phyloP scores from a whole-genome alignment of 2,888 invertebrate species.

The Tetramorium bicarinatum region DNA sequence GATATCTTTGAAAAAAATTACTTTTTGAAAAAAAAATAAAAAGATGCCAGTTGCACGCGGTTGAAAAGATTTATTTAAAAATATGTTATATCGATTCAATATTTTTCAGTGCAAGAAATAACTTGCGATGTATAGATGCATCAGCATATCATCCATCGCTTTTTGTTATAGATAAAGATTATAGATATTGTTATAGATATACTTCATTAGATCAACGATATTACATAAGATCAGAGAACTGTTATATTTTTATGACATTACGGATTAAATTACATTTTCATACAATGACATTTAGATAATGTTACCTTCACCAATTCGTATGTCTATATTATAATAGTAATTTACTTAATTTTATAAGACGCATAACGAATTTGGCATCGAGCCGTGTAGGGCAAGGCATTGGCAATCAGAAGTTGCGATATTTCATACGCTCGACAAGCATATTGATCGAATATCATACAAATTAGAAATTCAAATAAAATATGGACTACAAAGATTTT shows the following conservation, averaged over 20 bases:
- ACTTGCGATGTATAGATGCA: neutral
- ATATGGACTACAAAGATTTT: slow-evolving; percentile 20
- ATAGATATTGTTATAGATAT: too few relatives aligned
- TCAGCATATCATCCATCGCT: neutral
- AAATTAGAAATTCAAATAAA: slow-evolving; percentile 23
- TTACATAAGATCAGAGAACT: neutral
- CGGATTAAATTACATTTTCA: slow-evolving; percentile 17
- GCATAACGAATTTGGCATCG: slow-evolving; percentile 4
- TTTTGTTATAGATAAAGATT: neutral
- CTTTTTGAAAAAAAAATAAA: neutral
- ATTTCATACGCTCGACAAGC: slow-evolving; percentile 1
- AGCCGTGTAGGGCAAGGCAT: slow-evolving; percentile 1
- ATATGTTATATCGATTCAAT: neutral
- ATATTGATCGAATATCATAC: neutral
- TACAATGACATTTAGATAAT: slow-evolving; percentile 27
- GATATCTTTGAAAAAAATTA: neutral
- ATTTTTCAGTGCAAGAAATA: neutral
- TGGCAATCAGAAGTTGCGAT: neutral
- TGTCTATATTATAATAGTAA: neutral
- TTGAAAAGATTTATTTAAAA: neutral
- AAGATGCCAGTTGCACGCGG: neutral
- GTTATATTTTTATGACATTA: slow-evolving; percentile 6
- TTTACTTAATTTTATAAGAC: slow-evolving; percentile 15
- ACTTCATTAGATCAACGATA: neutral
- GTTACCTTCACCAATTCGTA: slow-evolving; percentile 1